Evolutionary conservation across 2,888 invertebrate genomes (phyloP), one percentile per base, ranked within the genome.

Genomic region (Himalopsyche anomala): DNA sequence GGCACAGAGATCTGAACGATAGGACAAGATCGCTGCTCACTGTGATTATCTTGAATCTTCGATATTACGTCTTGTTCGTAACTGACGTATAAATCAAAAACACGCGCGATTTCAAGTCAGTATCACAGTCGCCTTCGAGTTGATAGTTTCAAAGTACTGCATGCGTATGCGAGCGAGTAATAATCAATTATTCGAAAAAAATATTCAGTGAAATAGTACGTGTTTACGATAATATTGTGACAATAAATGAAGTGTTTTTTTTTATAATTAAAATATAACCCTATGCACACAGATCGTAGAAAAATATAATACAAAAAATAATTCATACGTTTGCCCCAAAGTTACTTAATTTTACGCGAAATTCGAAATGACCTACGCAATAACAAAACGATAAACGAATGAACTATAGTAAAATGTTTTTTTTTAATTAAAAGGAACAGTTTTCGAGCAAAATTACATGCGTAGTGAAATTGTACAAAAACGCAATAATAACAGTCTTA

Each of bases 1-100:
- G 62, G 51, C 19, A 36, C 11, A 51, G 80, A 80, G 84, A 84
- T 55, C 80, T 84, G 28, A 84, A 84, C 84, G 84, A 54, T 80
- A n/a, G 84, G 84, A 8, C n/a, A 84, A 28, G 42, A n/a, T 51
- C 84, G 80, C 55, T 80, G 79, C 84, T 80, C 80, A 80, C 40
- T 82, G 38, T 8, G 80, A 80, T 62, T 62, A 62, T 62, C 15
- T 17, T 56, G 11, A 56, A 19, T 62, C 28, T 4, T 28, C 28
- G 62, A 62, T 62, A 62, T 28, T 28, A 28, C 6, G n/a, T n/a
- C 80, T 4, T 80, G 42, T 17, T 19, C 0, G 15, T 51, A 51
- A 51, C 51, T 80, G 42, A 12, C n/a, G 12, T 40, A 80, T n/a
- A 40, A 42, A 19, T n/a, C 4, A 80, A 40, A 80, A 80, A 42